A percentile compares a stretch with the other conserved stretches of the same genome.
Conservation (phyloP, 2,888 invertebrate genomes). For the Brassicogethes aeneus region DNA sequence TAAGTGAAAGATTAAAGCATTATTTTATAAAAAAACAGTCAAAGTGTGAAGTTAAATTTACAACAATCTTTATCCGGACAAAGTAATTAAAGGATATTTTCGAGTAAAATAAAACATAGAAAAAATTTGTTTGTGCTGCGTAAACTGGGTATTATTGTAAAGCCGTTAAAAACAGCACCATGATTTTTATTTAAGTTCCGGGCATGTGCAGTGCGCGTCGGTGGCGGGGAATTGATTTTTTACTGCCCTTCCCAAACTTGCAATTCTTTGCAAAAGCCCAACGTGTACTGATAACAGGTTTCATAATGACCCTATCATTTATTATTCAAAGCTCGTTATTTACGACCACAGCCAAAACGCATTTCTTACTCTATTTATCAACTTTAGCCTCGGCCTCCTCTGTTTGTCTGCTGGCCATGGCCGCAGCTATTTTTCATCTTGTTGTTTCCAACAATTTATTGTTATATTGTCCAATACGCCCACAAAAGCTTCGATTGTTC, state of each 20-base stretch:
- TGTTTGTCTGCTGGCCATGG: background rate
- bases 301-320: constrained; percentile 30
- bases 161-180: constrained; percentile 19
- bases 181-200: constrained; percentile 23
- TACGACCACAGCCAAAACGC: constrained; percentile 22
- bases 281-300: constrained; percentile 30
- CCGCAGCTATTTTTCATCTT: background rate
- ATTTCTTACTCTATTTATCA: background rate
- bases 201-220: constrained; percentile 27
- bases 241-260: constrained; percentile 33
- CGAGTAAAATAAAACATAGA: no score
- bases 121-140: constrained; percentile 1
- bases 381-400: background rate
- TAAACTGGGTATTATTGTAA: constrained; percentile 5
- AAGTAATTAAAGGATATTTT: no score
- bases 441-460: no score
- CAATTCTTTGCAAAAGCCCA: constrained; percentile 32
- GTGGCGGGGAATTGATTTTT: constrained; percentile 31
- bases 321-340: constrained; percentile 29
- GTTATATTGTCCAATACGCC: no score
- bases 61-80: no score
- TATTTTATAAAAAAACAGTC: no score
- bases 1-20: no score
- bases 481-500: no score
- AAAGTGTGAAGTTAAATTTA: no score